Evolutionary conservation across 2,888 invertebrate genomes (phyloP).

Genomic region (Prostheceraeus crozeri): DNA sequence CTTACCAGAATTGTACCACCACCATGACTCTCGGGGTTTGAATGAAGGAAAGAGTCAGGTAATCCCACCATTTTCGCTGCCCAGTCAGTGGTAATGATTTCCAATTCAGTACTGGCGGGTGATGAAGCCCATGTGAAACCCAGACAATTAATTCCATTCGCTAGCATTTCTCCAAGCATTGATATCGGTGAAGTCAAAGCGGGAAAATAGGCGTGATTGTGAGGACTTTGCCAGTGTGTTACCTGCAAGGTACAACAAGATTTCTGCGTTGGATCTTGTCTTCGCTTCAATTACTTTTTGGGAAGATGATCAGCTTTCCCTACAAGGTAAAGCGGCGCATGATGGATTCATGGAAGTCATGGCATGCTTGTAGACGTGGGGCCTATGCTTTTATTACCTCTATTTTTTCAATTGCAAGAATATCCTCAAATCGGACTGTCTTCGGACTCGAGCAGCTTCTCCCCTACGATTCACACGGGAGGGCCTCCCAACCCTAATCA

Average conservation of each 20-base stretch:
- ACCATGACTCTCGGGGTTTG: slow-evolving; percentile 66
- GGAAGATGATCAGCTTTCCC: no score
- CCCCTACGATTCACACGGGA: no score
- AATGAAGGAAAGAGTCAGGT: slow-evolving; percentile 82
- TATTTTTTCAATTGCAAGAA: no score
- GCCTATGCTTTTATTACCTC: no score
- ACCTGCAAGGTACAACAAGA: slow-evolving; percentile 58
- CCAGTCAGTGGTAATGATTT: slow-evolving; percentile 97
- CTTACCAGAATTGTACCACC: slow-evolving; percentile 89
- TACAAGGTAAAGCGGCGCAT: no score
- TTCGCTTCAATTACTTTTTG: no score
- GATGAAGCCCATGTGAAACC: slow-evolving; percentile 97
- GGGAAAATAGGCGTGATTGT: slow-evolving; percentile 97
- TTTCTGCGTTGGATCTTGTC: no score
- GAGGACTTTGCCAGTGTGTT: slow-evolving; percentile 90
- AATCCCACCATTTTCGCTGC: slow-evolving; percentile 88
- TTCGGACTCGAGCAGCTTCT: no score
- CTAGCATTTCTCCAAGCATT: slow-evolving; percentile 85
- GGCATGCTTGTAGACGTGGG: no score
- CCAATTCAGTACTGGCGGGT: slow-evolving; percentile 92
- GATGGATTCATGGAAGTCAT: no score
- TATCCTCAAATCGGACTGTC: no score
- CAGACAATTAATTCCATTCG: slow-evolving; percentile 83
- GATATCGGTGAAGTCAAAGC: slow-evolving; percentile 87
- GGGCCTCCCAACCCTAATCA: no score